Percentiles rank a stretch among this genome's conserved stretches.
These are phyloP conservation scores for Lepus timidus DNA, from an alignment of 2,113 vertebrate species.

Conservation along the genomic window DNA sequence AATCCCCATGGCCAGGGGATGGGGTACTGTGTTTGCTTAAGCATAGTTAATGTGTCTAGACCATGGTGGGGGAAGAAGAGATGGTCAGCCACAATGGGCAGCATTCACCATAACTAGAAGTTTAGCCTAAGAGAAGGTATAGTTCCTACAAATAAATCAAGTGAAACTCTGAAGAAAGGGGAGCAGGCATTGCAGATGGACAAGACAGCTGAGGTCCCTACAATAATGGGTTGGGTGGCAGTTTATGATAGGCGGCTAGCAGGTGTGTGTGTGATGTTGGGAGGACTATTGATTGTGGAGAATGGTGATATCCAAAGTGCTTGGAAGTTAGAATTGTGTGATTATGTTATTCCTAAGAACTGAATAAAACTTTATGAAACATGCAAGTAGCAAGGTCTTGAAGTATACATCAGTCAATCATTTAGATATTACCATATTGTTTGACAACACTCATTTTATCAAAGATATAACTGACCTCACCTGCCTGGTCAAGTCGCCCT, in stretches of 20 bases:
- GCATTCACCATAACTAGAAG: background rate
- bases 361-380: conserved; percentile 24
- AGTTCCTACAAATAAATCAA: background rate
- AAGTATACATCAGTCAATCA: background rate
- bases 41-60: background rate
- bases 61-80: background rate
- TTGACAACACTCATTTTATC: background rate
- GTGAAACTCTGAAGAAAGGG: background rate
- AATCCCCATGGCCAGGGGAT: background rate
- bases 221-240: background rate
- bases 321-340: background rate
- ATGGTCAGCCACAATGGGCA: background rate
- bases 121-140: background rate
- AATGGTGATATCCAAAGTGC: background rate
- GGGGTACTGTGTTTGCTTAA: background rate
- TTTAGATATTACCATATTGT: background rate
- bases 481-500: background rate
- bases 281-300: background rate
- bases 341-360: background rate
- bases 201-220: background rate
- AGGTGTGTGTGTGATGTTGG: background rate
- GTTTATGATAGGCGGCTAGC: background rate
- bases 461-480: background rate
- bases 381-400: background rate
- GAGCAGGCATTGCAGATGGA: background rate